Conservation (phyloP, 1,140 invertebrate species). For the Aphelinus atriplicis region DNA sequence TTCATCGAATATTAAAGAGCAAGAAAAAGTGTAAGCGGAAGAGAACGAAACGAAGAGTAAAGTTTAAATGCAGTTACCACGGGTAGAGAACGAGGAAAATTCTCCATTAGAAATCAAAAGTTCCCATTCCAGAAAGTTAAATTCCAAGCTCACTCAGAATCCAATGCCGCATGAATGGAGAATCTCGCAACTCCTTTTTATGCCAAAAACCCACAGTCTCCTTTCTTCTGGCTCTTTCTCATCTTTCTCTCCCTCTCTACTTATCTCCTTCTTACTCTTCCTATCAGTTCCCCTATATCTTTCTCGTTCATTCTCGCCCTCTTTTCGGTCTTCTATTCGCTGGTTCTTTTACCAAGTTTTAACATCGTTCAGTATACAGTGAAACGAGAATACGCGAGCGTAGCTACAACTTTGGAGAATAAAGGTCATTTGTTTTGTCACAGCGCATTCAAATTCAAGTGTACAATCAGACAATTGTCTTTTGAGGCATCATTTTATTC, state of each 20-base stretch:
- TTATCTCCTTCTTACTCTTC: slow-evolving; percentile 19
- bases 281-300: slow-evolving; percentile 16
- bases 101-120: slow-evolving; percentile 57
- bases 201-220: slow-evolving; percentile 31
- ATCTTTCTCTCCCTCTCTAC: not conserved
- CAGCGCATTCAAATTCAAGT: too few relatives aligned
- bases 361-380: too few relatives aligned
- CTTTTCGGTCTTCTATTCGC: slow-evolving; percentile 31
- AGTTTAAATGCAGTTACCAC: slow-evolving; percentile 15
- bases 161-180: slow-evolving; percentile 54
- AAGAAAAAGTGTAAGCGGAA: slow-evolving; percentile 5
- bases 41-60: not conserved
- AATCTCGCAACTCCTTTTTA: slow-evolving; percentile 48
- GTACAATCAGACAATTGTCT: too few relatives aligned
- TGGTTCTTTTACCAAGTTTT: too few relatives aligned
- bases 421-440: too few relatives aligned
- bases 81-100: slow-evolving; percentile 47
- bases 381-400: too few relatives aligned
- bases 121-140: slow-evolving; percentile 58
- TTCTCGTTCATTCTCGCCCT: slow-evolving; percentile 21
- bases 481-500: too few relatives aligned
- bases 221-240: slow-evolving; percentile 13
- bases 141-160: slow-evolving; percentile 50
- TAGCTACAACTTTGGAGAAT: too few relatives aligned
- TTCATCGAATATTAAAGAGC: not conserved